Evolutionary conservation across 2,888 invertebrate species (phyloP), one percentile per base, ranked within the genome.

Genomic region (Andrena marginata): DNA sequence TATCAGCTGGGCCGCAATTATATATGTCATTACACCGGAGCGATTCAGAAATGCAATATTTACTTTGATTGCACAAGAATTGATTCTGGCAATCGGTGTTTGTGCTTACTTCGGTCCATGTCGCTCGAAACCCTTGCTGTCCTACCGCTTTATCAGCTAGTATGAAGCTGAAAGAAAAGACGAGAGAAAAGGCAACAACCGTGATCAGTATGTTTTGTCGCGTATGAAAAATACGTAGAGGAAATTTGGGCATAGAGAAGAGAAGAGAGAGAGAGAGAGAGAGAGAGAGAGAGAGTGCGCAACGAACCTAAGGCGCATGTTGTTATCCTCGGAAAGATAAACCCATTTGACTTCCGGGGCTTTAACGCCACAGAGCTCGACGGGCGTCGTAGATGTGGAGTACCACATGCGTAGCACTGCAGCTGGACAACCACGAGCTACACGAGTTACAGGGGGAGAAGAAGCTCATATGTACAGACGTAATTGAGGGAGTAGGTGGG

Each of bases 61-160:
- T 96, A 89, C 95, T 96, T 90, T 95, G 95, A 83, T 94, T 93
- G 93, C 98, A 98, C 87, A 96, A 95, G 94, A 97, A 97, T 91
- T 97, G 96, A 85, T 94, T 94, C 75, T 94, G 94, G 79, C 95
- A 96, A 68, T 95, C 95, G 85, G 94, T 94, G 81, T 96, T 96
- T 90, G 95, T 95, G 71, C 93, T 93, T 90, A 99, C 97, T 95
- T 99, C 99, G 78, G 99, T 99, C 99, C 99, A 99, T 71, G 98
- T 96, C 65, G 98, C 97, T 92, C 97, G 96, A 95, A 99, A 99
- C 81, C 99, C 99, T 94, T 97, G 96, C 91, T 98, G 98, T 87
- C 99, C 99, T 83, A 98, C 97, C 62, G 99, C 98, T 95, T 98
- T 98, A 94, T 98, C 98, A 82, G 99, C 98, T 93, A 98, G 97